These are phyloP conservation scores for Tragelaphus oryx DNA, from an alignment of 2,797 vertebrate genomes.

Conservation along the genomic window DNA sequence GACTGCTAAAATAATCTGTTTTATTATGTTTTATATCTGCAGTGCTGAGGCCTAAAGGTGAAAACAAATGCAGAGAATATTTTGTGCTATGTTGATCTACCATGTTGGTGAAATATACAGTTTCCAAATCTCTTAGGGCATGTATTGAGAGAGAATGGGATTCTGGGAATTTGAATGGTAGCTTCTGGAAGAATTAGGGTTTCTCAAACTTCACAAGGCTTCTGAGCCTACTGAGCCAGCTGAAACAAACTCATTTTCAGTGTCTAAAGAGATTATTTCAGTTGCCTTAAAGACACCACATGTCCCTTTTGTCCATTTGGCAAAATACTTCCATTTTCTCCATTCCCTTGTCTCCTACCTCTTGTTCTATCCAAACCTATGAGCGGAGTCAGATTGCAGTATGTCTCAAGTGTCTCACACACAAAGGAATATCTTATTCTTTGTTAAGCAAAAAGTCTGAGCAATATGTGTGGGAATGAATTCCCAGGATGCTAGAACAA, in stretches of 20 bases:
- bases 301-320: background rate
- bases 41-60: background rate
- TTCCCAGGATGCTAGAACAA: conserved; percentile 28
- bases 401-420: background rate
- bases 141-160: background rate
- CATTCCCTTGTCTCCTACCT: background rate
- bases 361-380: background rate
- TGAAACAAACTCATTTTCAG: background rate
- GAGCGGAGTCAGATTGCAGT: background rate
- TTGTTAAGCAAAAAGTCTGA: background rate
- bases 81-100: background rate
- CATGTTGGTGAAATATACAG: background rate
- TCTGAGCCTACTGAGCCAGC: background rate
- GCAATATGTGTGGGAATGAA: background rate
- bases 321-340: background rate
- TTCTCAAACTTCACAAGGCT: background rate
- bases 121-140: background rate
- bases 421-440: background rate
- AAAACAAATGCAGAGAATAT: background rate
- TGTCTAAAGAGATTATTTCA: background rate
- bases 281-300: background rate
- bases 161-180: background rate
- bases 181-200: background rate
- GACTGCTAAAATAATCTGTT: background rate
- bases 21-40: background rate